Base-by-base conservation (phyloP, 2,113 vertebrate species). In the Cyanoramphus novaezelandiae region DNA sequence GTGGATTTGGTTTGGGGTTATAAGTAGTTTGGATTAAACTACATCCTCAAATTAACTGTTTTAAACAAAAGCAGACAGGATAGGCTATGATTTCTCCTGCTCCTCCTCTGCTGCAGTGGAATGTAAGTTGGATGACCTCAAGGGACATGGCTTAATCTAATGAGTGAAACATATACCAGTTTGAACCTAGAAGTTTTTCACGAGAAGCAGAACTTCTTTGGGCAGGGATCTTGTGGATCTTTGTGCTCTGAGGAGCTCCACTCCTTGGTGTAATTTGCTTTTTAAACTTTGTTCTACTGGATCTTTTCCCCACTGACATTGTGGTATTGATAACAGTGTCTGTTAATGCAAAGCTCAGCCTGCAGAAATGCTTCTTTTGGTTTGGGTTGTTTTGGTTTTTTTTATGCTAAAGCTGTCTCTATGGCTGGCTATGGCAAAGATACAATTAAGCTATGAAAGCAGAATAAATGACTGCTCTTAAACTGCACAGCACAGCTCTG, bases 1-100 rank as follows among this genome's bases (percentile, higher is more conserved):
- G 9, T 41, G 44, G 25, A 13, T 59, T 92, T 91, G 50, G 46
- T 65, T 68, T 92, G 59, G 35, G n/a, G 8, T 69, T 84, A 21
- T 0, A 31, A 84, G 49, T 35, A 72, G 41, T 62, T 92, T 93
- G 65, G 76, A 76, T 92, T 91, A 93, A 91, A 39, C 33, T 39
- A 6, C 43, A 71, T 76, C 60, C 67, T 92, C 62, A 37, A 59
- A 29, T 27, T 23, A 59, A 78, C 41, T 39, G 63, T 12, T 80
- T 94, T 88, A 82, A 89, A 84, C 79, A 65, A 93, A 91, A 88
- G 63, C 69, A 88, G 88, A 29, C 78, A 95, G 94, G 68, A 75
- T 77, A 33, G 71, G 75, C 77, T 74, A 6, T 28, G 59, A 63
- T 52, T 92, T 89, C 63, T 95, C 33, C 29, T 43, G 29, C 21